Percentiles rank a stretch among this genome's conserved stretches.
phyloP scores from a whole-genome alignment of 2,888 invertebrate species.

The Didymodactylos carnosus region DNA sequence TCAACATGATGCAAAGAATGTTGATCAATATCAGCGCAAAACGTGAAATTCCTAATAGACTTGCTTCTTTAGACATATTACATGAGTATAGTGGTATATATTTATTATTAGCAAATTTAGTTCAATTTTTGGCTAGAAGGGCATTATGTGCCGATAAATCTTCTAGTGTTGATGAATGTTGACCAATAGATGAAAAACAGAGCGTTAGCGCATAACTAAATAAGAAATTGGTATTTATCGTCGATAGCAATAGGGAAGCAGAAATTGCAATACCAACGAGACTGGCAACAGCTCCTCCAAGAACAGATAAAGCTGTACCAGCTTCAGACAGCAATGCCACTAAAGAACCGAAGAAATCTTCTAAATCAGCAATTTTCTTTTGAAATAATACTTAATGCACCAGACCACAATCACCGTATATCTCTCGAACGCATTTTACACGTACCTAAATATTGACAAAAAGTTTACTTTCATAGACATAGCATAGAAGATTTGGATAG shows the following conservation, averaged over 20 bases:
- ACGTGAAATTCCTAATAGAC: constrained; percentile 57
- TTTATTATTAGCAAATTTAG: constrained; percentile 21
- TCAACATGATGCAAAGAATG: constrained; percentile 60
- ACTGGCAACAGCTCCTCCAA: constrained; percentile 56
- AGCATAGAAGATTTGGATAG: no score
- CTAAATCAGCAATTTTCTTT: not conserved
- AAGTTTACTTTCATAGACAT: no score
- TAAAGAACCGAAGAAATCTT: constrained; percentile 54
- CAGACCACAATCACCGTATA: not conserved
- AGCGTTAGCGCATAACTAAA: not conserved
- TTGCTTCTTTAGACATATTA: constrained; percentile 54
- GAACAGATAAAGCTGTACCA: constrained; percentile 44
- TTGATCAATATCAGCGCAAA: constrained; percentile 58
- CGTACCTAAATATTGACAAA: no score
- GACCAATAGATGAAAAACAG: not conserved
- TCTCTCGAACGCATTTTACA: not conserved
- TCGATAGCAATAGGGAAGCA: constrained; percentile 55
- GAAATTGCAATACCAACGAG: constrained; percentile 62
- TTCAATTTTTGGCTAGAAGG: not conserved
- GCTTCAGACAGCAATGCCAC: not conserved
- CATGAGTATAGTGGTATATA: constrained; percentile 47
- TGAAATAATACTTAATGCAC: not conserved
- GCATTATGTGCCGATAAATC: not conserved
- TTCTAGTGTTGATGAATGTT: not conserved
- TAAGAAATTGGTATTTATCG: constrained; percentile 49